phyloP scores from a whole-genome alignment of 2,113 vertebrate genomes.

The Callipepla squamata region DNA sequence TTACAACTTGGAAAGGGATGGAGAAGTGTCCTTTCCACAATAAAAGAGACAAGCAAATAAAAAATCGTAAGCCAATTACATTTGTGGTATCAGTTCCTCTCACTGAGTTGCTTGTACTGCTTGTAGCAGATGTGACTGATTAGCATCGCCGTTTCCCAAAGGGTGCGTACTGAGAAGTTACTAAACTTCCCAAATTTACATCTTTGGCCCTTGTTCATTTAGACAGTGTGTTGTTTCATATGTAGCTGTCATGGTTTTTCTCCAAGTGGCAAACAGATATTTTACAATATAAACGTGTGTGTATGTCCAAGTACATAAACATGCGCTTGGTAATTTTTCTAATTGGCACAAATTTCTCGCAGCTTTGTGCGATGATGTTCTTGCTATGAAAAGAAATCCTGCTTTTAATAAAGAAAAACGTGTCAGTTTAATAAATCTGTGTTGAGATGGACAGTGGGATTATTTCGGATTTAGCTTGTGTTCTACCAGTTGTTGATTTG shows the following conservation, averaged over 20 bases:
- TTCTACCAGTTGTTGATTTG: neutral
- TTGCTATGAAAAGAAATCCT: neutral
- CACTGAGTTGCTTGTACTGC: neutral
- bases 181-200: neutral
- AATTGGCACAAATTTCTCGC: constrained; percentile 14
- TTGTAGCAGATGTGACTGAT: too few relatives aligned
- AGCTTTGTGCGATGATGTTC: neutral
- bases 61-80: neutral
- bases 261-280: neutral
- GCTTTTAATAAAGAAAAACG: constrained; percentile 21
- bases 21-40: neutral
- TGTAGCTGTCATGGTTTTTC: neutral
- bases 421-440: constrained; percentile 21
- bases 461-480: constrained; percentile 17
- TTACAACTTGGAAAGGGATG: neutral
- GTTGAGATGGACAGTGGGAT: constrained; percentile 19
- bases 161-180: neutral
- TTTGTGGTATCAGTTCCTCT: neutral
- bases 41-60: neutral
- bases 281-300: neutral
- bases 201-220: neutral
- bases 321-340: neutral
- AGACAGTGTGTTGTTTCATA: fast-evolving
- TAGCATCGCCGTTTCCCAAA: too few relatives aligned
- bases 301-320: neutral